phyloP scores from a whole-genome alignment of 2,113 vertebrate genomes.

The Psittacula cyanocephala region DNA sequence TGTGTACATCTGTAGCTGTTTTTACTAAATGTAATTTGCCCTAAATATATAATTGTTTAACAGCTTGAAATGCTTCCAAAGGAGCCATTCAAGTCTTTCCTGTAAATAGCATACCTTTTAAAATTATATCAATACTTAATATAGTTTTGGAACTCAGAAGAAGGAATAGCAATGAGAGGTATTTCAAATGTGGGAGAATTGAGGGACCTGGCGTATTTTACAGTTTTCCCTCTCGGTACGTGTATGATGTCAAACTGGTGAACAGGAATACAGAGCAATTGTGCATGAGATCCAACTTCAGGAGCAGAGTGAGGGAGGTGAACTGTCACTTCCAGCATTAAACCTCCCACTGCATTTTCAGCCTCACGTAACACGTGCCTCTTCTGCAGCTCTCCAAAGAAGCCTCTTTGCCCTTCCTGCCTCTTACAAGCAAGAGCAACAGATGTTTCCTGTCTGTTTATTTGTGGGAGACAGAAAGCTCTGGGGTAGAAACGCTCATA shows the following conservation, averaged over 20 bases:
- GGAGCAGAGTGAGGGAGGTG: background rate
- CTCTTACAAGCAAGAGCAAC: background rate
- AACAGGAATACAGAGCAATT: background rate
- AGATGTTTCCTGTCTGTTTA: background rate
- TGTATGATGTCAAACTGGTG: background rate
- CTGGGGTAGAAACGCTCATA: background rate
- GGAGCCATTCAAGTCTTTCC: background rate
- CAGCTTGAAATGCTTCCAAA: conserved; percentile 16
- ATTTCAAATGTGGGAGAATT: background rate
- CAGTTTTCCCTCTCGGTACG: fast-evolving
- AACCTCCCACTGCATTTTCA: background rate
- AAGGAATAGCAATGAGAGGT: background rate
- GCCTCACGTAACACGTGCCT: background rate
- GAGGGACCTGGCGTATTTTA: background rate
- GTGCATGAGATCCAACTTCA: background rate
- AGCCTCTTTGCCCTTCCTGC: background rate
- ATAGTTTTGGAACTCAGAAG: background rate
- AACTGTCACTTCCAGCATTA: background rate
- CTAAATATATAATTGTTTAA: conserved; percentile 42
- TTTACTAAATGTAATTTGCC: background rate
- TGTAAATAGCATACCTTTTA: background rate
- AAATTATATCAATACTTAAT: background rate
- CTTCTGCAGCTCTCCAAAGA: background rate
- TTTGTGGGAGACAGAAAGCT: background rate
- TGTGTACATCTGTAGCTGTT: background rate